A percentile compares a stretch with the other conserved stretches of the same genome.
phyloP scores from a whole-genome alignment of 2,888 invertebrate genomes.

The Cataglyphis rosenhaueri region DNA sequence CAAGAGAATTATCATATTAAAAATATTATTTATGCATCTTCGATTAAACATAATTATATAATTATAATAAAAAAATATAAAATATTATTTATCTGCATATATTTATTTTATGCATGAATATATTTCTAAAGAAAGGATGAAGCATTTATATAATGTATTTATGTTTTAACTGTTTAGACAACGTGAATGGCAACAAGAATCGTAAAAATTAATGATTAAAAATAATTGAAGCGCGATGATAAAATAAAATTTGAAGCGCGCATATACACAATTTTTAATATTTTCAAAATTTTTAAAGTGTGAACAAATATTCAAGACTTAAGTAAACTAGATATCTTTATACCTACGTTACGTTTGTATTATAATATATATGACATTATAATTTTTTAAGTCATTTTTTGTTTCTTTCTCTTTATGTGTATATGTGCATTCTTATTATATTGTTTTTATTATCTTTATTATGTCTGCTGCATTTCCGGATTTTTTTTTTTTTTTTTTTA shows the following conservation, averaged over 20 bases:
- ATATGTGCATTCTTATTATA: background rate
- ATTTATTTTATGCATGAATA: background rate
- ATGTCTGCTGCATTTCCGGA: background rate
- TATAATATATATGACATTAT: background rate
- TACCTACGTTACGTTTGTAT: conserved; percentile 43
- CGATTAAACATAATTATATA: background rate
- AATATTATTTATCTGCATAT: background rate
- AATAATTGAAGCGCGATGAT: too few species aligned
- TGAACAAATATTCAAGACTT: too few species aligned
- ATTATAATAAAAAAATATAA: background rate
- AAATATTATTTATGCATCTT: background rate
- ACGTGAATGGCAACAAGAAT: background rate
- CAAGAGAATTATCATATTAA: background rate
- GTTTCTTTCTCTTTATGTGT: background rate
- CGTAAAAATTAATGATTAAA: background rate
- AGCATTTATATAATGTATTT: background rate
- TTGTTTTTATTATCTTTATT: background rate
- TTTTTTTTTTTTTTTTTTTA: background rate
- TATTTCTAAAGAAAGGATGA: background rate
- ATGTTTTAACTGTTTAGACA: conserved; percentile 9
- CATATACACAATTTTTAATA: background rate
- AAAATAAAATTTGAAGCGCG: background rate
- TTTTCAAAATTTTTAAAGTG: background rate
- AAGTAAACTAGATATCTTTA: too few species aligned
- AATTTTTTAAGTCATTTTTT: background rate